A percentile compares a stretch with the other conserved stretches of the same genome.
Evolutionary conservation across 2,888 invertebrate genomes (phyloP).

Genomic region (Leucoma salicis): DNA sequence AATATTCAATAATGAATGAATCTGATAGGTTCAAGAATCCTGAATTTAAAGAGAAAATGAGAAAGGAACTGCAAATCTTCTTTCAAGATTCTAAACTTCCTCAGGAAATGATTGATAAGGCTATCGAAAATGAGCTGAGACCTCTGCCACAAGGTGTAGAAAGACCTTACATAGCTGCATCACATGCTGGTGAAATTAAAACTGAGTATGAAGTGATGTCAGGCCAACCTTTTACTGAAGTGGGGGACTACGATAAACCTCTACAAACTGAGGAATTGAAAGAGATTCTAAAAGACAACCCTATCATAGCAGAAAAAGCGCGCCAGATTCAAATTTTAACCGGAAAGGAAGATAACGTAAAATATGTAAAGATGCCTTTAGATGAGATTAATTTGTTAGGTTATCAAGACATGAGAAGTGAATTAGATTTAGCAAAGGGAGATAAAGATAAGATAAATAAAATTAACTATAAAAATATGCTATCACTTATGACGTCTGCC

Average conservation of each 20-base stretch:
- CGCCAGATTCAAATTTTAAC: conserved; percentile 66
- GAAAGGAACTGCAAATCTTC: conserved; percentile 56
- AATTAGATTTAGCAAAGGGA: conserved; percentile 53
- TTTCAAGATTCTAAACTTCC: conserved; percentile 61
- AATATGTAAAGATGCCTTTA: conserved; percentile 51
- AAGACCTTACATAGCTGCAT: conserved; percentile 65
- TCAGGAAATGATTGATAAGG: conserved; percentile 51
- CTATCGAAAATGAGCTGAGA: conserved; percentile 67
- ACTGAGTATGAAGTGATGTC: conserved; percentile 74
- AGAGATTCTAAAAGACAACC: conserved; percentile 55
- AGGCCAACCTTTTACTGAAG: conserved; percentile 68
- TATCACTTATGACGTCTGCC: conserved; percentile 53
- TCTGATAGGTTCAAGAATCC: conserved; percentile 37
- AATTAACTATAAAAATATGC: conserved; percentile 66
- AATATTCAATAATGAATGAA: conserved; percentile 36
- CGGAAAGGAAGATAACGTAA: conserved; percentile 36
- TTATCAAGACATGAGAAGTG: conserved; percentile 52
- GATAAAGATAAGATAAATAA: conserved; percentile 50
- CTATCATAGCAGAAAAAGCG: conserved; percentile 66
- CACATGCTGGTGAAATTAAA: conserved; percentile 51
- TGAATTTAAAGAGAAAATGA: conserved; percentile 53
- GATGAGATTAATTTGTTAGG: conserved; percentile 54
- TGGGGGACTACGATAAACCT: conserved; percentile 58
- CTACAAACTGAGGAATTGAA: conserved; percentile 56
- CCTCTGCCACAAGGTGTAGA: conserved; percentile 42